phyloP scores from a whole-genome alignment of 2,888 invertebrate genomes.

The Malacosoma neustria region DNA sequence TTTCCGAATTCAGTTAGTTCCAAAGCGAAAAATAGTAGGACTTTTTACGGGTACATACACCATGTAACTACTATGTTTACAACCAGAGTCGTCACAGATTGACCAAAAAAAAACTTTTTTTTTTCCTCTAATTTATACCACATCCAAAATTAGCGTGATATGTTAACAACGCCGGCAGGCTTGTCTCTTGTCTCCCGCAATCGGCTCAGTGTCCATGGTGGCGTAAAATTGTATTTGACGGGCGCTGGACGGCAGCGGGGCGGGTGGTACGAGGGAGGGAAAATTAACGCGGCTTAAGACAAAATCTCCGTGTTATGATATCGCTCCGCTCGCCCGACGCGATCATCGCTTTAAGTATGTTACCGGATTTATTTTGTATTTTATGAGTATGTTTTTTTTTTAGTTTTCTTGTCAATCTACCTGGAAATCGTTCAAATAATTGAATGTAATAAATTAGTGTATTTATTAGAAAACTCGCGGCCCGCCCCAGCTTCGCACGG shows the following conservation, averaged over 20 bases:
- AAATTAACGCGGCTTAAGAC: constrained; percentile 65
- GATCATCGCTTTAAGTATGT: constrained; percentile 57
- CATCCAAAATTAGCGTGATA: constrained; percentile 17
- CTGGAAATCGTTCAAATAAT: too few relatives aligned
- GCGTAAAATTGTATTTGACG: constrained; percentile 74
- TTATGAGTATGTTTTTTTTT: constrained; percentile 32
- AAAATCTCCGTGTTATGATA: constrained; percentile 67
- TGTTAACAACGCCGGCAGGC: constrained; percentile 34
- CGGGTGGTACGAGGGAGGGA: constrained; percentile 14
- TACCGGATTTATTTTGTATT: constrained; percentile 26
- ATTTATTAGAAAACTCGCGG: too few relatives aligned
- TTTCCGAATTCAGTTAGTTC: too few relatives aligned
- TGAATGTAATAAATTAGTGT: constrained; percentile 6
- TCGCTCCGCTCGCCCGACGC: constrained; percentile 26
- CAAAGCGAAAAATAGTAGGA: too few relatives aligned
- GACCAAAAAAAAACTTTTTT: too few relatives aligned
- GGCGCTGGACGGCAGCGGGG: constrained; percentile 10
- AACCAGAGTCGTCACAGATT: too few relatives aligned
- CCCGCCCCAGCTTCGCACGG: too few relatives aligned
- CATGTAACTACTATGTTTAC: too few relatives aligned
- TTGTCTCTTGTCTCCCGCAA: constrained; percentile 64
- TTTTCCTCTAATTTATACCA: too few relatives aligned
- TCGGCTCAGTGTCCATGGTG: constrained; percentile 67
- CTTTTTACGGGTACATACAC: too few relatives aligned
- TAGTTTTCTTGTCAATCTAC: too few relatives aligned